Evolutionary conservation across 2,888 invertebrate species (phyloP).

Genomic region (Microchrysa polita): DNA sequence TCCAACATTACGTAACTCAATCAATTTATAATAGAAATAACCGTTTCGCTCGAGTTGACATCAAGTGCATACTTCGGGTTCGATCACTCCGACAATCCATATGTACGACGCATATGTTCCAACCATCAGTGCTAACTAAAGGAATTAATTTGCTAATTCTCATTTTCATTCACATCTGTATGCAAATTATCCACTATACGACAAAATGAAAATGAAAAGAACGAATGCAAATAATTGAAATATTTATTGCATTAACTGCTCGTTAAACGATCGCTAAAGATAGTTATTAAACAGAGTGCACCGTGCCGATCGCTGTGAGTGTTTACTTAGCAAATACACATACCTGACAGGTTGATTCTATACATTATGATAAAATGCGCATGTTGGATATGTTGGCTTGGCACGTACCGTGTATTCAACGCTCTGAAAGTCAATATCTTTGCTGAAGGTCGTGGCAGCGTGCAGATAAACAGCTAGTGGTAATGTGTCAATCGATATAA

Average conservation of each 20-base stretch:
- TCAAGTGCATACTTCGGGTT: no score
- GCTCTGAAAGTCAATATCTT: slow-evolving; percentile 10
- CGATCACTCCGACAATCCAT: no score
- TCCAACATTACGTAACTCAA: no score
- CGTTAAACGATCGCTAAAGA: background rate
- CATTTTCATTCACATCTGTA: slow-evolving; percentile 1
- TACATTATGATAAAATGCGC: no score
- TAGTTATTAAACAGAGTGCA: background rate
- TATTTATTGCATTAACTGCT: background rate
- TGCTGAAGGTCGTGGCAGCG: slow-evolving; percentile 9
- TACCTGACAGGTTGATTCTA: no score
- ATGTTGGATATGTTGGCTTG: background rate
- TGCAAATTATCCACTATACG: background rate
- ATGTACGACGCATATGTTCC: no score
- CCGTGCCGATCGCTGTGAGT: background rate
- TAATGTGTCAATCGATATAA: background rate
- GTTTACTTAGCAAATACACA: no score
- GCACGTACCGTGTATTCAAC: background rate
- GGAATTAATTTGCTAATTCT: background rate
- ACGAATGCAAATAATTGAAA: slow-evolving; percentile 4
- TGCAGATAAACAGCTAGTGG: background rate
- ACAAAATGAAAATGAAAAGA: background rate
- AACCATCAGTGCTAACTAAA: background rate
- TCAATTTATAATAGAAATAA: no score
- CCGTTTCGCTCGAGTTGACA: no score